Conservation (phyloP, 2,113 vertebrate species). For the Barnardius zonarius region DNA sequence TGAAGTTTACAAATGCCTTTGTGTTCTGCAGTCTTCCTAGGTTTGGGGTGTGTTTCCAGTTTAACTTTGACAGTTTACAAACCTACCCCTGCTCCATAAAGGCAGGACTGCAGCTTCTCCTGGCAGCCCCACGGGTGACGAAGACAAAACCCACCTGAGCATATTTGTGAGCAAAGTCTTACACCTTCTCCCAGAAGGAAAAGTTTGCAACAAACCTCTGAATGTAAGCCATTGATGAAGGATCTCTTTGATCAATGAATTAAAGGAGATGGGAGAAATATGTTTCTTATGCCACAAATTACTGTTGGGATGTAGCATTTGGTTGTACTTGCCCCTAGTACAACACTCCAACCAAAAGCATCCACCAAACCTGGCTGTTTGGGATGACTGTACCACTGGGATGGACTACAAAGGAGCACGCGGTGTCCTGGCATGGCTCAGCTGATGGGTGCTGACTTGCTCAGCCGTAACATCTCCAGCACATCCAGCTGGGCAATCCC, state of each 20-base stretch:
- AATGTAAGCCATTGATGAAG: not conserved
- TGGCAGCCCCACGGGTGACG: not conserved
- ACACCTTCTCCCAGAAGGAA: not conserved
- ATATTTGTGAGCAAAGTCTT: not conserved
- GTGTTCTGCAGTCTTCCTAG: constrained; percentile 36
- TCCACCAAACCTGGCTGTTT: constrained; percentile 30
- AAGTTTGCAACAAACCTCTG: not conserved
- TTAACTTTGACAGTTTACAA: constrained; percentile 40
- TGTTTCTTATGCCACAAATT: not conserved
- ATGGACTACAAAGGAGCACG: constrained; percentile 37
- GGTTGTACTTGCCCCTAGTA: not conserved
- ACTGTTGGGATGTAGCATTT: not conserved
- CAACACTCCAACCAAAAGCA: not conserved
- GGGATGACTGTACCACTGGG: constrained; percentile 16
- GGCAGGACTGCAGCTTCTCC: constrained; percentile 1
- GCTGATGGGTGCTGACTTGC: not conserved
- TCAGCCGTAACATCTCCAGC: not conserved
- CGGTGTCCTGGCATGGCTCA: not conserved
- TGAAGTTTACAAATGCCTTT: constrained; percentile 48
- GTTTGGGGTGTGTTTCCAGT: constrained; percentile 29
- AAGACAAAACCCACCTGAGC: not conserved
- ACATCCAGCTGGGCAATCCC: not conserved
- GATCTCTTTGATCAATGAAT: constrained; percentile 23
- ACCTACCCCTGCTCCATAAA: constrained; percentile 10
- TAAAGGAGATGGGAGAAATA: not conserved